Evolutionary conservation across 2,797 vertebrate genomes (phyloP).

Genomic region (Xiphorhynchus erythropygius): DNA sequence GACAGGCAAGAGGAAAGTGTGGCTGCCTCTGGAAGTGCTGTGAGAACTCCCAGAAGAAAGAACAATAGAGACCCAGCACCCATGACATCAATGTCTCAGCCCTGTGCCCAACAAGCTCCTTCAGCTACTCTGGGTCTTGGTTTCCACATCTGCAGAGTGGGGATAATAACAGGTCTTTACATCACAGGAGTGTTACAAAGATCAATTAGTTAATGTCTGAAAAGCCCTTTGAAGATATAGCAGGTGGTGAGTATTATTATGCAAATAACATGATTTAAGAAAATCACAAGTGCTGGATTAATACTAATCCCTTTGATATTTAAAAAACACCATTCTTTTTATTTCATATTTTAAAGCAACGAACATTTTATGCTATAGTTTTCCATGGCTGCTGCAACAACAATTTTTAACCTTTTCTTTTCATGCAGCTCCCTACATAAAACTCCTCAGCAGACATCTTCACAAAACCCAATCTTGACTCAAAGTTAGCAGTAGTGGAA

Average conservation of each 20-base stretch:
- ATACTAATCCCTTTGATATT: conserved; percentile 70
- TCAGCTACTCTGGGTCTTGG: not conserved
- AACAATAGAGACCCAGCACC: not conserved
- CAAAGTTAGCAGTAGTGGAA: conserved; percentile 6
- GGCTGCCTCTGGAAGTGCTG: not conserved
- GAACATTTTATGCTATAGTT: conserved; percentile 14
- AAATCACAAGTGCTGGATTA: conserved; percentile 67
- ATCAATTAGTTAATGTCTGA: conserved; percentile 65
- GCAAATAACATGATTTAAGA: conserved; percentile 65
- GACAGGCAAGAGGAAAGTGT: not conserved
- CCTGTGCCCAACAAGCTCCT: not conserved
- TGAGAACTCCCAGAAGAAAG: not conserved
- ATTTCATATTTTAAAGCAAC: conserved; percentile 64
- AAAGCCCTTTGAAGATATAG: conserved; percentile 64
- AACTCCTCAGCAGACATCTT: conserved; percentile 22
- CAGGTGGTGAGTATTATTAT: conserved; percentile 62
- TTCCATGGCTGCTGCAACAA: not conserved
- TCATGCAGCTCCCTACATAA: not conserved
- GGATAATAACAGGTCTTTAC: conserved; percentile 55
- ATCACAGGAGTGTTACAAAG: conserved; percentile 57
- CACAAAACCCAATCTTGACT: not conserved
- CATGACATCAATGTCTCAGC: fast-evolving
- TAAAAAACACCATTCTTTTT: conserved; percentile 42
- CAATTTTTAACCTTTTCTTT: conserved; percentile 58
- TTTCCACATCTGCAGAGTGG: conserved; percentile 46